Evolutionary conservation across 2,888 invertebrate genomes (phyloP).

Genomic region (Stenurella melanura): DNA sequence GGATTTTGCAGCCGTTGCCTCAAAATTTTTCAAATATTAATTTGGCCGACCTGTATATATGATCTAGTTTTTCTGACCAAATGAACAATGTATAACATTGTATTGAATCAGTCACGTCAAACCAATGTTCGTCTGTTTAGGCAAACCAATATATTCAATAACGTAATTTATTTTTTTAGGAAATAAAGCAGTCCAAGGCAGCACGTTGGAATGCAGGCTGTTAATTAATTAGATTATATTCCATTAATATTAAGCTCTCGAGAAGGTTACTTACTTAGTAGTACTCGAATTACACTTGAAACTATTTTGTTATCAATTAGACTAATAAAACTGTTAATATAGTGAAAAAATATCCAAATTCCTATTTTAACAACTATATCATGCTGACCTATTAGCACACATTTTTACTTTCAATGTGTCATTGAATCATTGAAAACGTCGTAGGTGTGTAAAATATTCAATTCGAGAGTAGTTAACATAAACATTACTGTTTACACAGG

Average conservation of each 20-base stretch:
- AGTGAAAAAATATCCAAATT: background rate
- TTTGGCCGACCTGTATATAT: no score
- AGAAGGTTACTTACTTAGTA: constrained; percentile 3
- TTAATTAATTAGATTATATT: constrained; percentile 4
- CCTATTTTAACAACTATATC: background rate
- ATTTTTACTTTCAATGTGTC: background rate
- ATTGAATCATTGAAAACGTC: background rate
- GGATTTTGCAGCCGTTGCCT: no score
- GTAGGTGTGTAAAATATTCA: background rate
- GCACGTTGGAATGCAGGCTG: background rate
- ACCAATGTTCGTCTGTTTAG: background rate
- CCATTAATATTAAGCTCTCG: background rate
- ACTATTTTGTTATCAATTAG: constrained; percentile 7
- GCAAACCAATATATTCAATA: background rate
- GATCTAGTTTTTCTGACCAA: no score
- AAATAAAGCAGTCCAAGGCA: constrained; percentile 2
- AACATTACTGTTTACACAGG: background rate
- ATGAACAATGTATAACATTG: no score
- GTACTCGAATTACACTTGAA: background rate
- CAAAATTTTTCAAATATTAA: no score
- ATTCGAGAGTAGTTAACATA: background rate
- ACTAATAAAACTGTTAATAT: background rate
- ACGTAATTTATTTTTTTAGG: constrained; percentile 1
- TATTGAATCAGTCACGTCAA: background rate
- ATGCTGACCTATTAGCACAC: constrained; percentile 1